Evolutionary conservation across 2,888 invertebrate genomes (phyloP).

Genomic region (Diaperis boleti): DNA sequence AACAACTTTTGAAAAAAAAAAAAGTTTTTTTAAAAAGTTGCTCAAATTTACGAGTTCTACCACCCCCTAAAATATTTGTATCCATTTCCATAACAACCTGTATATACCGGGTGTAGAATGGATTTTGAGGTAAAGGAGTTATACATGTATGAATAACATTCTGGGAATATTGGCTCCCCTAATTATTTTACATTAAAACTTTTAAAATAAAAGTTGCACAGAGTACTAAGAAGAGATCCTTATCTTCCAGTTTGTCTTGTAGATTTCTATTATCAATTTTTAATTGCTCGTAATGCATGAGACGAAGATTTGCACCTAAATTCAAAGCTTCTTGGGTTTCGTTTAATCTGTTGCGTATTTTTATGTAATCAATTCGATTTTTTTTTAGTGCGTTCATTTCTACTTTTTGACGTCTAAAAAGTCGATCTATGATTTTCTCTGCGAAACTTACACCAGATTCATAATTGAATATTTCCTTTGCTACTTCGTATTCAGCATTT

Average conservation of each 20-base stretch:
- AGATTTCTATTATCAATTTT: slow-evolving; percentile 68
- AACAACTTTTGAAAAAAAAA: no score
- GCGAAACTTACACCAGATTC: background rate
- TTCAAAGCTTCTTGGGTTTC: slow-evolving; percentile 56
- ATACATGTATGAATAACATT: no score
- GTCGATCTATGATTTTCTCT: slow-evolving; percentile 48
- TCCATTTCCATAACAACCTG: no score
- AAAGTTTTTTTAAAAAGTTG: no score
- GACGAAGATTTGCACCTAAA: slow-evolving; percentile 66
- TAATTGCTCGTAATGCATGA: slow-evolving; percentile 69
- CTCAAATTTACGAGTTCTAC: no score
- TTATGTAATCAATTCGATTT: slow-evolving; percentile 54
- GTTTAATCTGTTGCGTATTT: slow-evolving; percentile 52
- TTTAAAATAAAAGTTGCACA: no score
- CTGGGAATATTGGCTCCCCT: no score
- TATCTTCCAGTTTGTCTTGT: slow-evolving; percentile 69
- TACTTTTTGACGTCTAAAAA: slow-evolving; percentile 50
- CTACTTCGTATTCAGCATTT: slow-evolving; percentile 1
- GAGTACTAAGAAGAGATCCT: no score
- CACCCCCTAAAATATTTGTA: no score
- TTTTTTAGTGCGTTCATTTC: slow-evolving; percentile 51
- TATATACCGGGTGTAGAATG: no score
- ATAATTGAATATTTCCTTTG: slow-evolving; percentile 16
- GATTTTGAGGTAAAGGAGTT: no score
- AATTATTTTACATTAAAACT: no score